A percentile compares a stretch with the other conserved stretches of the same genome.
These are phyloP conservation scores for Thaleichthys pacificus DNA, from an alignment of 2,797 vertebrate genomes.

Conservation along the genomic window DNA sequence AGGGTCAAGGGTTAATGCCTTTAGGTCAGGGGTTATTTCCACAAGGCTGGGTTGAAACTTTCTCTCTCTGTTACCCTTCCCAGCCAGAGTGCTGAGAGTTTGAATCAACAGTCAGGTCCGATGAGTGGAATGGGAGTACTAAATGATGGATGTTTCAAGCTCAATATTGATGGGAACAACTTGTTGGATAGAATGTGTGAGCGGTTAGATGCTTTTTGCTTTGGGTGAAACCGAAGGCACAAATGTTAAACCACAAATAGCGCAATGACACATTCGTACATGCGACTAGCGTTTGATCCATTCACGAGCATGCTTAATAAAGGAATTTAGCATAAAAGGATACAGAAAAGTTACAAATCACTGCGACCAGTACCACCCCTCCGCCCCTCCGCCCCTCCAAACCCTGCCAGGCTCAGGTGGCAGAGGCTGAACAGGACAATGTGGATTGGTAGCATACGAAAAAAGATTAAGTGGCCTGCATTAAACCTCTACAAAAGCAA, in stretches of 20 bases:
- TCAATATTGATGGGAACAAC: background rate
- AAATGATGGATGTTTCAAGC: background rate
- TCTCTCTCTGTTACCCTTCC: constrained; percentile 61
- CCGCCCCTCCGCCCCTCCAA: constrained; percentile 17
- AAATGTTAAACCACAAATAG: constrained; percentile 25
- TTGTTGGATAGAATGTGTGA: constrained; percentile 24
- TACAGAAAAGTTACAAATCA: constrained; percentile 38
- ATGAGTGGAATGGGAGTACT: constrained; percentile 22
- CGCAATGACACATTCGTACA: constrained; percentile 25
- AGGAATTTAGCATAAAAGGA: constrained; percentile 9
- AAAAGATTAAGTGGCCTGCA: constrained; percentile 62
- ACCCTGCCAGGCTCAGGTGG: constrained; percentile 13
- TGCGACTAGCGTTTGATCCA: constrained; percentile 10
- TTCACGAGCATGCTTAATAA: constrained; percentile 32
- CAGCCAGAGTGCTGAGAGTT: constrained; percentile 68
- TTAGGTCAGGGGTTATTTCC: constrained; percentile 76
- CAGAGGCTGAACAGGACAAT: background rate
- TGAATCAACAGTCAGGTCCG: constrained; percentile 56
- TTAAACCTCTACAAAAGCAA: constrained; percentile 58
- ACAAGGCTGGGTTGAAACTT: constrained; percentile 66
- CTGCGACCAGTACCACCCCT: constrained; percentile 27
- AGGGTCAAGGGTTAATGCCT: constrained; percentile 77
- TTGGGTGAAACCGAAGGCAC: background rate
- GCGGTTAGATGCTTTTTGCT: constrained; percentile 34
- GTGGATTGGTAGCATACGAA: constrained; percentile 51